Evolutionary conservation across 2,888 invertebrate species (phyloP).

Genomic region (Thecocarcelia acutangulata): DNA sequence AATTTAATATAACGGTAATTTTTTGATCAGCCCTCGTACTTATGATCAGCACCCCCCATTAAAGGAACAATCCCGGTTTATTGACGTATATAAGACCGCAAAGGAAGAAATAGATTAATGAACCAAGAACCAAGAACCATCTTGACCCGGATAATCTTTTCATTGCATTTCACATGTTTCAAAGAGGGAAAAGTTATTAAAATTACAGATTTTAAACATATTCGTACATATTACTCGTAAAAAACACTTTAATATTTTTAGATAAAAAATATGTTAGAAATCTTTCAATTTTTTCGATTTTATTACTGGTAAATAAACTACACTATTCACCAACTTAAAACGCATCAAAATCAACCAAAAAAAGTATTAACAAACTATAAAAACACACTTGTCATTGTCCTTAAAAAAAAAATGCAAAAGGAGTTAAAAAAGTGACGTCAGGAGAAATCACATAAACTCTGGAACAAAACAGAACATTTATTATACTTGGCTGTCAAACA

Average conservation of each 20-base stretch:
- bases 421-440: constrained; percentile 14
- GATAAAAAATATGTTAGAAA: constrained; percentile 1
- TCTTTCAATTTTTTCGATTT: constrained; percentile 49
- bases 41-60: too few relatives aligned
- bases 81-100: too few relatives aligned
- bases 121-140: too few relatives aligned
- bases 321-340: constrained; percentile 58
- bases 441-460: constrained; percentile 63
- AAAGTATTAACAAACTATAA: constrained; percentile 52
- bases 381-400: constrained; percentile 66
- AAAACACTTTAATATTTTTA: not conserved
- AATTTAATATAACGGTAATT: too few relatives aligned
- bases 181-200: too few relatives aligned
- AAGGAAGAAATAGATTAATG: too few relatives aligned
- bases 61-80: too few relatives aligned
- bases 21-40: too few relatives aligned
- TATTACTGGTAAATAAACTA: constrained; percentile 44
- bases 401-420: not conserved
- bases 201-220: too few relatives aligned
- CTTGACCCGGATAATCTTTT: too few relatives aligned
- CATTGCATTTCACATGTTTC: too few relatives aligned
- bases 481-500: constrained; percentile 63
- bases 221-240: too few relatives aligned
- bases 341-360: constrained; percentile 56
- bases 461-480: constrained; percentile 60